Percentiles rank a stretch among this genome's conserved stretches.
phyloP scores from a whole-genome alignment of 2,888 invertebrate genomes.

The Parascotia fuliginaria region DNA sequence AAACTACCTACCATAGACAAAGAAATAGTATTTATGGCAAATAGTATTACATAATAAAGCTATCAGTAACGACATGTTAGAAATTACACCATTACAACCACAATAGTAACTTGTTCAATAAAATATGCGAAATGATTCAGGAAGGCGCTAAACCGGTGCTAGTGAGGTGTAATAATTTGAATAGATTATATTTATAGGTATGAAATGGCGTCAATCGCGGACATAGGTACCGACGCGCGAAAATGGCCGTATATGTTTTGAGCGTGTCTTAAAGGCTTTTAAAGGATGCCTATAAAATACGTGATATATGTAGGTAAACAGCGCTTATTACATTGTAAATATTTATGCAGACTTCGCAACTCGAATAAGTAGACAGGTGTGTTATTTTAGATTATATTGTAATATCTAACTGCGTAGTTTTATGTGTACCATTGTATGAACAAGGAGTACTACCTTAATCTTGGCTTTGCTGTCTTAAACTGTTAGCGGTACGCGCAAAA shows the following conservation, averaged over 20 bases:
- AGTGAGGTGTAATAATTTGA: conserved; percentile 24
- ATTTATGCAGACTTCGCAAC: conserved; percentile 4
- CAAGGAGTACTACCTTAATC: background rate
- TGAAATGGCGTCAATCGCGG: conserved; percentile 33
- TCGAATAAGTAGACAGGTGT: background rate
- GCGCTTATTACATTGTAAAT: conserved; percentile 27
- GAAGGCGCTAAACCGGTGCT: conserved; percentile 21
- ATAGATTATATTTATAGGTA: conserved; percentile 19
- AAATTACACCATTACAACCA: too few species aligned
- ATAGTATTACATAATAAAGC: too few species aligned
- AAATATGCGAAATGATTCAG: conserved; percentile 10
- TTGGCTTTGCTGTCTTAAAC: background rate
- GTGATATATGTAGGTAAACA: conserved; percentile 29
- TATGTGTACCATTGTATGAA: background rate
- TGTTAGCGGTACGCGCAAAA: background rate
- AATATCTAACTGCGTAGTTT: conserved; percentile 3
- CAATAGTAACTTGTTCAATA: background rate
- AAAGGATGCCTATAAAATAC: conserved; percentile 24
- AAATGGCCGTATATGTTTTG: too few species aligned
- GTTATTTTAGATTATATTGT: background rate
- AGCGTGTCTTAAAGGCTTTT: too few species aligned
- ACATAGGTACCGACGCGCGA: conserved; percentile 25
- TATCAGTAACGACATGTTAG: too few species aligned
- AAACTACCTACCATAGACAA: too few species aligned
- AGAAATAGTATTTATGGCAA: too few species aligned